Conservation (phyloP, 2,797 vertebrate genomes). For the Zalophus californianus region DNA sequence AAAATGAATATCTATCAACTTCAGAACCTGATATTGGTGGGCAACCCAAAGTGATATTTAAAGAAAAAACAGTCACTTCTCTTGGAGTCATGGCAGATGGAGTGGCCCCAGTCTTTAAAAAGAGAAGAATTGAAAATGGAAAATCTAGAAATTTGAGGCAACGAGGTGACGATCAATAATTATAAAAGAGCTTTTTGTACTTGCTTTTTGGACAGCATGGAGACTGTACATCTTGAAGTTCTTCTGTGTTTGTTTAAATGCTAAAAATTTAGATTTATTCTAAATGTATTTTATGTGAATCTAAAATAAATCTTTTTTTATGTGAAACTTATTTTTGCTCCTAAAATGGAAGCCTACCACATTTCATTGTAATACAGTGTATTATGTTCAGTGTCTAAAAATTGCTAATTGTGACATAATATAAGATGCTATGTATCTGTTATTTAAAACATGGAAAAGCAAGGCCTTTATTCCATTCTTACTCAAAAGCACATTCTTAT, state of each 20-base stretch:
- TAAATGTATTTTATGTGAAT: slow-evolving; percentile 78
- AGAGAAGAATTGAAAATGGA: slow-evolving; percentile 94
- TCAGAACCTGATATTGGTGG: slow-evolving; percentile 84
- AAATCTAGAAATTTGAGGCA: slow-evolving; percentile 95
- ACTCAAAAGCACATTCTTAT: slow-evolving; percentile 42
- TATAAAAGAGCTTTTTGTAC: slow-evolving; percentile 72
- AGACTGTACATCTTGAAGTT: background rate
- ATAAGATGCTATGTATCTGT: slow-evolving; percentile 78
- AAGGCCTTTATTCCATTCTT: slow-evolving; percentile 54
- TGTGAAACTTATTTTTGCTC: slow-evolving; percentile 83
- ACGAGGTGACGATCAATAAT: slow-evolving; percentile 92
- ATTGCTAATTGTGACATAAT: slow-evolving; percentile 76
- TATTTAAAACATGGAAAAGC: slow-evolving; percentile 73
- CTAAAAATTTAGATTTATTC: slow-evolving; percentile 83
- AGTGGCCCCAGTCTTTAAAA: slow-evolving; percentile 92
- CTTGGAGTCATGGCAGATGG: slow-evolving; percentile 90
- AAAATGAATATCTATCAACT: slow-evolving; percentile 81
- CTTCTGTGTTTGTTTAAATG: slow-evolving; percentile 64
- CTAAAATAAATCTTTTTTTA: slow-evolving; percentile 84
- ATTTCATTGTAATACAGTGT: slow-evolving; percentile 83
- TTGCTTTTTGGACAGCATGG: slow-evolving; percentile 77
- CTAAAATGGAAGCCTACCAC: slow-evolving; percentile 80
- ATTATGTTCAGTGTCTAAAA: slow-evolving; percentile 85
- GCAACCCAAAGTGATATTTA: slow-evolving; percentile 93
- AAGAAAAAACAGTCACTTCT: slow-evolving; percentile 95